These are phyloP conservation scores for Andrena cerasifolii DNA, from an alignment of 1,140 invertebrate species.

Conservation along the genomic window DNA sequence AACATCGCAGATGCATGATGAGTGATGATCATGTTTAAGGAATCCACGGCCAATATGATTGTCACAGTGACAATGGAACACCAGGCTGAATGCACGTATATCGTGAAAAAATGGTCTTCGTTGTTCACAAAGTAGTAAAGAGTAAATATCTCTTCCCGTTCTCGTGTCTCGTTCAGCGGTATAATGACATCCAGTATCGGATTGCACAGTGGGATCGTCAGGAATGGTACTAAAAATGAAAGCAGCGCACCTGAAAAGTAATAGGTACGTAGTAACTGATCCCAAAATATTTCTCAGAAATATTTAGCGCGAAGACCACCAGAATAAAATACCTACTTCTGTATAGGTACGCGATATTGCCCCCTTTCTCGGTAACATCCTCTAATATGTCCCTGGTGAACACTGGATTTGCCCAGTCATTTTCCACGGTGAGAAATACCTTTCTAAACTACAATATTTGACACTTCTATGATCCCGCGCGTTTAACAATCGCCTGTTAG, in stretches of 20 bases:
- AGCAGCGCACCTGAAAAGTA: slow-evolving; percentile 5
- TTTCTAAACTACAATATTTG: slow-evolving; percentile 14
- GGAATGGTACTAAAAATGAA: not conserved
- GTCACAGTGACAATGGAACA: no score
- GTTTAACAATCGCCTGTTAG: no score
- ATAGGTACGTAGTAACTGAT: not conserved
- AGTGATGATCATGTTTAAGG: not conserved
- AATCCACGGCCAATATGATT: not conserved
- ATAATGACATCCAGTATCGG: not conserved
- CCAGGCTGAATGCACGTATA: not conserved
- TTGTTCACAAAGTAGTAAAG: not conserved
- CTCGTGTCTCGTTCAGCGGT: not conserved
- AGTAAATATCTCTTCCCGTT: not conserved
- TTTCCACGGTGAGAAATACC: not conserved
- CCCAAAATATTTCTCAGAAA: no score
- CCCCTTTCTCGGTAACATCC: not conserved
- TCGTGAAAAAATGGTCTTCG: not conserved
- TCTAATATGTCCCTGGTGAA: not conserved
- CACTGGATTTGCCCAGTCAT: not conserved
- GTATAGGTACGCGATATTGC: not conserved
- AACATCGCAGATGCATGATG: not conserved
- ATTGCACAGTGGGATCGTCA: not conserved
- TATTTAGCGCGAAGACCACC: not conserved
- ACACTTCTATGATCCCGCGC: not conserved
- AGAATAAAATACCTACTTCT: not conserved